A percentile compares a stretch with the other conserved stretches of the same genome.
Conservation (phyloP, 2,888 invertebrate genomes). For the Phanerotoma sp. region DNA sequence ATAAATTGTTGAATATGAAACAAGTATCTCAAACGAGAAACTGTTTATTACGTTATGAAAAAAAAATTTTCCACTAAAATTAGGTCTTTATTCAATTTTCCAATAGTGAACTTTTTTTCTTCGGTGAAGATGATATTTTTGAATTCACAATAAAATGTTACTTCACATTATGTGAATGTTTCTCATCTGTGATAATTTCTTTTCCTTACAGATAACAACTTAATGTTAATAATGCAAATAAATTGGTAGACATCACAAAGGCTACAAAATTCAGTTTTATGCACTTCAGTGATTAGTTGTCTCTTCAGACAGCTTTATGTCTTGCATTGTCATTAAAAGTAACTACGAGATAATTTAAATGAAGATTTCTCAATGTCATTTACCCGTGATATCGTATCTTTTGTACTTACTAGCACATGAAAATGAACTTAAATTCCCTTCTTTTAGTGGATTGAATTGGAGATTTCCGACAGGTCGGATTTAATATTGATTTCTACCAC, state of each 20-base stretch:
- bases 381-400: not conserved
- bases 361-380: slow-evolving; percentile 9
- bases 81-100: too few species aligned
- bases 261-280: not conserved
- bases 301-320: slow-evolving; percentile 1
- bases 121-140: too few species aligned
- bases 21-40: too few species aligned
- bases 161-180: too few species aligned
- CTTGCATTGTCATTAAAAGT: slow-evolving; percentile 1
- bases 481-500: slow-evolving; percentile 1
- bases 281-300: slow-evolving; percentile 8
- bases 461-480: not conserved
- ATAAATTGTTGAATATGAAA: too few species aligned
- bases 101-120: too few species aligned
- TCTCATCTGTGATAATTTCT: too few species aligned
- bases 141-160: too few species aligned
- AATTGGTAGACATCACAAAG: slow-evolving; percentile 1
- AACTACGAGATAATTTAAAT: slow-evolving; percentile 12
- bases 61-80: too few species aligned
- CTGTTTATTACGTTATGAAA: too few species aligned
- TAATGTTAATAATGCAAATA: slow-evolving; percentile 5
- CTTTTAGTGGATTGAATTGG: not conserved
- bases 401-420: not conserved
- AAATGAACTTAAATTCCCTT: not conserved
- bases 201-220: too few species aligned